Conservation (phyloP, 1,140 invertebrate species). For the Diachasma alloeum region DNA sequence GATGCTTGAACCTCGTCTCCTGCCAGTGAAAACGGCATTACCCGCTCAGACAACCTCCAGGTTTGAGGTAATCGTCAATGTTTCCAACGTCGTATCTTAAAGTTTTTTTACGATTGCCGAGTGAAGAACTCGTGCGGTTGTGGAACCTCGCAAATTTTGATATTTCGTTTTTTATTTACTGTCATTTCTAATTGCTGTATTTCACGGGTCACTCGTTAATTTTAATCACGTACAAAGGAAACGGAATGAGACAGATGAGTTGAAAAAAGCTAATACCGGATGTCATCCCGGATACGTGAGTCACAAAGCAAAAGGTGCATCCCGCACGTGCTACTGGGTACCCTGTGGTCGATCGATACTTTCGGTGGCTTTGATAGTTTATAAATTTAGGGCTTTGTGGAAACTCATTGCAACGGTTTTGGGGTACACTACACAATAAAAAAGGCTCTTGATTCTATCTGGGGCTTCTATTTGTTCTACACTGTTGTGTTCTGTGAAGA, state of each 20-base stretch:
- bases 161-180: neutral
- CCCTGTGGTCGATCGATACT: neutral
- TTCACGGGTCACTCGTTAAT: neutral
- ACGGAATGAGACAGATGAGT: neutral
- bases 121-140: too few relatives aligned
- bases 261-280: neutral
- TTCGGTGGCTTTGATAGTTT: neutral
- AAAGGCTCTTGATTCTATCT: too few relatives aligned
- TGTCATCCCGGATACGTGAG: constrained; percentile 10
- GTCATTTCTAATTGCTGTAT: neutral
- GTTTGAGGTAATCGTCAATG: neutral
- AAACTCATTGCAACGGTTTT: too few relatives aligned
- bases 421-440: too few relatives aligned
- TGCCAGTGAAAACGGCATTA: neutral
- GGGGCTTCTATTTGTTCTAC: too few relatives aligned
- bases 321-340: neutral
- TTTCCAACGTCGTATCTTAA: neutral
- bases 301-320: neutral
- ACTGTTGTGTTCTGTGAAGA: too few relatives aligned
- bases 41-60: neutral
- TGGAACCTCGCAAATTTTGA: neutral
- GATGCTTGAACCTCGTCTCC: neutral
- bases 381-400: neutral
- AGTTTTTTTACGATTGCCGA: neutral
- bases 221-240: constrained; percentile 17